Evolutionary conservation across 2,113 vertebrate species (phyloP), one percentile per base, ranked within the genome.

Genomic region (Antidorcas marsupialis): DNA sequence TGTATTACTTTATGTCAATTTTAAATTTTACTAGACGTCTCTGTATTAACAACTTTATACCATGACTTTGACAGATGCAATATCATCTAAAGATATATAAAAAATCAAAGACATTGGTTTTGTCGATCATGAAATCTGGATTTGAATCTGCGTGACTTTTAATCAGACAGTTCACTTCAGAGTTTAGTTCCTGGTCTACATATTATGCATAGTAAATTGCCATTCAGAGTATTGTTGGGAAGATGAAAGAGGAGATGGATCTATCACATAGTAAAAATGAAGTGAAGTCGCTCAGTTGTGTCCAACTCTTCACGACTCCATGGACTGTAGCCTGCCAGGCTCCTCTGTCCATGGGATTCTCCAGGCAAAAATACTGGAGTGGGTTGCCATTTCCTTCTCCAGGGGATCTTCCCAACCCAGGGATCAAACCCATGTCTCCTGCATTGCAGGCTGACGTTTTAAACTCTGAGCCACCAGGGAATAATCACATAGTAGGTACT

Each of bases 241-340:
- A 85, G 30, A 81, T 89, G 43, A 95, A 85, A 91, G 15, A 59
- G 30, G 89, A 79, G 67, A 79, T 79, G 43, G 83, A 50, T 4
- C 5, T 47, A 33, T 45, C 6, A 57, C 10, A 90, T 64, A 57
- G 17, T 71, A 47, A 27, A 59, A 59, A 25, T 59, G 25, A 59
- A 59, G 10, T 59, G 57, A 59, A 27, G 57, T 59, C 0, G 10
- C 57, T 59, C 57, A 59, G 57, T 27, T 4, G 4, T 59, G 25
- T 59, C 57, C 10, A 5, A 12, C 57, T 59, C 57, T 59, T 27
- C 27, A 25, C 0, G 0, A 59, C 25, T 25, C 25, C 2, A 0
- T 27, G 25, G 57, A 59, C 57, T 27, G 57, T 59, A 11, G 57
- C 10, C 57, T 2, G 0, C 57, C 25, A 59, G 57, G 57, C 10